phyloP scores from a whole-genome alignment of 2,797 vertebrate species.

The Sebastes oblongus region DNA sequence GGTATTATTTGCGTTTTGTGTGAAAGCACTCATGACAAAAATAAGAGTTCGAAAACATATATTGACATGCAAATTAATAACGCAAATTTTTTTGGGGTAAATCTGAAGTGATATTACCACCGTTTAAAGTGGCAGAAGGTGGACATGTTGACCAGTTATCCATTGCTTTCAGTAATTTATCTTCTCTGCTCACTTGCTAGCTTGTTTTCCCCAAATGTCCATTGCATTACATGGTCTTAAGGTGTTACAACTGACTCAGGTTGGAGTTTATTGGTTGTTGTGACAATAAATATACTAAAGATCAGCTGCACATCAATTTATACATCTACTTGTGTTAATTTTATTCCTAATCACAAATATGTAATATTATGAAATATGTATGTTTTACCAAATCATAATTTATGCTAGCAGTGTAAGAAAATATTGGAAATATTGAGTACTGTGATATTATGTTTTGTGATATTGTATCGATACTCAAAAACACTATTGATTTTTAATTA shows the following conservation, averaged over 20 bases:
- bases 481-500: no score
- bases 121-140: not conserved
- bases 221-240: not conserved
- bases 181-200: not conserved
- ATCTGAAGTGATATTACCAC: not conserved
- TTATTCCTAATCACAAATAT: not conserved
- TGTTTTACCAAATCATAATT: not conserved
- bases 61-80: no score
- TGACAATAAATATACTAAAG: not conserved
- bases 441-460: no score
- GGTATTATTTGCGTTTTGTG: no score
- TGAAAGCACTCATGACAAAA: no score
- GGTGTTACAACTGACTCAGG: not conserved
- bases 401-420: not conserved
- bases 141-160: not conserved
- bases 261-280: not conserved
- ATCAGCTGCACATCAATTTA: not conserved
- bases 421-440: no score
- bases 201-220: not conserved
- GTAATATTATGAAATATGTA: not conserved
- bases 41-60: no score
- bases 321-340: not conserved
- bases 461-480: no score
- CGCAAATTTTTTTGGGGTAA: fast-evolving
- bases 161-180: not conserved